These are phyloP conservation scores for Nymphalis polychloros DNA, from an alignment of 2,888 invertebrate species.

Conservation along the genomic window DNA sequence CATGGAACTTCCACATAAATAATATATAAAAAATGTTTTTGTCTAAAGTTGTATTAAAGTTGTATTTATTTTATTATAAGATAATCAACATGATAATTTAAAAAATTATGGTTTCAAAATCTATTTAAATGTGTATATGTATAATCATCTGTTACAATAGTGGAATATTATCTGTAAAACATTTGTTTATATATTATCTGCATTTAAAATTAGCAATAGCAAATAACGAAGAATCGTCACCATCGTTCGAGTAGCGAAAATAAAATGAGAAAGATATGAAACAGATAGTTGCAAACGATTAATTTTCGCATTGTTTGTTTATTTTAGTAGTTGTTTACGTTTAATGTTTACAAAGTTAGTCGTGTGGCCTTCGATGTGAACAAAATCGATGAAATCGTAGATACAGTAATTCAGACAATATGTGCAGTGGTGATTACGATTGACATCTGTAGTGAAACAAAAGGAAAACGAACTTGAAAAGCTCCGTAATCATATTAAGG, in stretches of 20 bases:
- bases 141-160: neutral
- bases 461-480: conserved; percentile 63
- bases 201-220: conserved; percentile 26
- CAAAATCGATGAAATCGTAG: conserved; percentile 62
- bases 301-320: conserved; percentile 52
- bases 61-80: too few relatives aligned
- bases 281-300: conserved; percentile 25
- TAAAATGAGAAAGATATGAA: conserved; percentile 52
- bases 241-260: conserved; percentile 35
- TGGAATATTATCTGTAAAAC: neutral
- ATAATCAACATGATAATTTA: too few relatives aligned
- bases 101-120: too few relatives aligned
- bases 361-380: conserved; percentile 54
- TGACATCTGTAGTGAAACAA: conserved; percentile 73
- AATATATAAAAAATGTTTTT: too few relatives aligned
- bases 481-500: conserved; percentile 46
- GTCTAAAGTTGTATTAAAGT: too few relatives aligned
- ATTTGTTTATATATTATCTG: conserved; percentile 10
- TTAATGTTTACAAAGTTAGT: conserved; percentile 44
- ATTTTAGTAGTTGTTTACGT: conserved; percentile 46
- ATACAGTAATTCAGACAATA: conserved; percentile 62
- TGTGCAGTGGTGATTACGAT: conserved; percentile 77
- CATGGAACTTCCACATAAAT: too few relatives aligned
- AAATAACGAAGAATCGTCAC: conserved; percentile 42
- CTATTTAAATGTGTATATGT: neutral